Base-by-base conservation (phyloP, 1,140 invertebrate genomes). In the Pseudachorutes palmiensis region DNA sequence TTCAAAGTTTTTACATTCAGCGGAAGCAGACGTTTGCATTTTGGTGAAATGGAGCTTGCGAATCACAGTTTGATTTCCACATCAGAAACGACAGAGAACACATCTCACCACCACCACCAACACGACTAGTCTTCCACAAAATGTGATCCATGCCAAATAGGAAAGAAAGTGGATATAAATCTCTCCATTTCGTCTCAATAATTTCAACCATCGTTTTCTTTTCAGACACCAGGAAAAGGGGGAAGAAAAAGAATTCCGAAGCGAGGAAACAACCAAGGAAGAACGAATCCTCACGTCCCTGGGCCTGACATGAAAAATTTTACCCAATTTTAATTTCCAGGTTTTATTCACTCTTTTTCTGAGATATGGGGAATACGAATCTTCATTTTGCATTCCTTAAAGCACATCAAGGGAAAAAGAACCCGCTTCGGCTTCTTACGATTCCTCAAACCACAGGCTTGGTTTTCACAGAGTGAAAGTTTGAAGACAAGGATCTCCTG, bases 171-270 rank as follows among this genome's bases (percentile, higher is more conserved):
- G 62, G 30, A 64, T 41, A 61, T 66, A 66, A 66, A 66, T 66
- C 65, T 66, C 33, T 32, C 41, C 58, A 66, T 61, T 66, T 66
- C 65, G 61, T 66, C 61, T 66, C 65, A 58, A 66, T 66, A 60
- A 66, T 57, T 58, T 66, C 58, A 45, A 31, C 58, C 32, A 32
- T 66, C 65, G 29, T 14, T 66, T 66, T 66, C 58, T 45, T 33
- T 62, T 36, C 33, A 29, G 58, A 48, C 36, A 51, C 22, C 29
- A 49, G 26, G n/a, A n/a, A n/a, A n/a, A n/a, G n/a, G n/a, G n/a
- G n/a, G n/a, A n/a, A n/a, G n/a, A n/a, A 51, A 31, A 22, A 26
- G 22, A 29, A 48, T 51, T 64, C 41, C 24, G 29, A 29, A 30
- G 30, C 9, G 19, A 22, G 19, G 19, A 41, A 41, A 5, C 19